Percentiles rank a stretch among this genome's conserved stretches.
These are phyloP conservation scores for Metridium senile DNA, from an alignment of 92 coral and sea anemone species.

Conservation along the genomic window DNA sequence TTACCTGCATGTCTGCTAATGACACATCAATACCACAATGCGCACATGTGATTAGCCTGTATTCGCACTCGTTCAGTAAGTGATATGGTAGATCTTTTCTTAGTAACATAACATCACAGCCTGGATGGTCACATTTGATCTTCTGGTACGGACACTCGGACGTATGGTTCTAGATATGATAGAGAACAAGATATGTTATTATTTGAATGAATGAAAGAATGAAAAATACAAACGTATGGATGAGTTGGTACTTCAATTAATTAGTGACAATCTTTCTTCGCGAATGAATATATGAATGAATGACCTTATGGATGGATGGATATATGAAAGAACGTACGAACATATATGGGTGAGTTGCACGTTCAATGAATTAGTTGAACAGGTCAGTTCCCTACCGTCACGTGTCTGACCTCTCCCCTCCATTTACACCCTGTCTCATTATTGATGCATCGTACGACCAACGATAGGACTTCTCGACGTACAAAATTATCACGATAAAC, in stretches of 20 bases:
- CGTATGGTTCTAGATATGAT: constrained; percentile 34
- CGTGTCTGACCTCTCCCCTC: constrained; percentile 63
- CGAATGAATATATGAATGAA: too few relatives aligned
- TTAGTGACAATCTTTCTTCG: too few relatives aligned
- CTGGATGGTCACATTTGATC: constrained; percentile 33
- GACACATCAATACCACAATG: constrained; percentile 36
- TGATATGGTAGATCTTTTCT: constrained; percentile 47
- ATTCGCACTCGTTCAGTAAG: constrained; percentile 37
- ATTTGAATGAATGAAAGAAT: too few relatives aligned
- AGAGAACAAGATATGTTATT: neutral
- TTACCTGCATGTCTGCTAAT: constrained; percentile 31
- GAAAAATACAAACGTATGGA: too few relatives aligned
- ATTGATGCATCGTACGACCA: constrained; percentile 39
- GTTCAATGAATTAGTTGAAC: too few relatives aligned
- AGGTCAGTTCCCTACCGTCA: too few relatives aligned
- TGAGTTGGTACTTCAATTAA: too few relatives aligned
- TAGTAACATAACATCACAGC: constrained; percentile 29
- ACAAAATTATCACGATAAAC: constrained; percentile 64
- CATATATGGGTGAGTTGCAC: too few relatives aligned
- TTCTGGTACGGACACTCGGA: constrained; percentile 35
- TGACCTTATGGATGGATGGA: too few relatives aligned
- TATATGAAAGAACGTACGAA: too few relatives aligned
- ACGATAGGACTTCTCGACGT: constrained; percentile 50
- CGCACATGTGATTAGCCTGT: constrained; percentile 36
- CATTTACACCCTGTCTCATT: constrained; percentile 54